phyloP scores from a whole-genome alignment of 2,113 vertebrate species.

The Thamnaconus septentrionalis region DNA sequence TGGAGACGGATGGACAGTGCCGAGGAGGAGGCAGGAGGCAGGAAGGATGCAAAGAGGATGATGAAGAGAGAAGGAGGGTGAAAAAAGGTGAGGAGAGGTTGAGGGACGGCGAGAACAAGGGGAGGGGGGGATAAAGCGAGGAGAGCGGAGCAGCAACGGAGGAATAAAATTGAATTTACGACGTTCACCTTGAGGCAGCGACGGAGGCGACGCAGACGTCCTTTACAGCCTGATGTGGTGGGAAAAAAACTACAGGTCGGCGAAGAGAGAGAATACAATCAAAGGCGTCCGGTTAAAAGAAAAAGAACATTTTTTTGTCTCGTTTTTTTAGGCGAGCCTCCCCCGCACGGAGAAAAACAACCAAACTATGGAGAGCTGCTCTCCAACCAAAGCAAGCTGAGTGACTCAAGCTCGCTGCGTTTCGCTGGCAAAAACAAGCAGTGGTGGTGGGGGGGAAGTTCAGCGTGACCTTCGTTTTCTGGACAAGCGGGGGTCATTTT shows the following conservation, averaged over 20 bases:
- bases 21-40: not conserved
- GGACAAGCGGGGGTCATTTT: constrained; percentile 12
- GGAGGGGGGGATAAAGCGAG: constrained; percentile 46
- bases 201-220: constrained; percentile 35
- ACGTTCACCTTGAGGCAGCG: constrained; percentile 68
- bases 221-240: constrained; percentile 23
- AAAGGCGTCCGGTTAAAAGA: constrained; percentile 2
- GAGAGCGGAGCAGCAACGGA: constrained; percentile 48
- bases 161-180: constrained; percentile 65
- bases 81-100: constrained; percentile 11
- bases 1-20: not conserved
- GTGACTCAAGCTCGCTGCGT: constrained; percentile 12
- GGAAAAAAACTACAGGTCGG: constrained; percentile 3
- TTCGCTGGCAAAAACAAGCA: constrained; percentile 10
- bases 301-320: not conserved
- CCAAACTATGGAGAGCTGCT: constrained; percentile 21
- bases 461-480: constrained; percentile 1
- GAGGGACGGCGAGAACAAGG: constrained; percentile 2
- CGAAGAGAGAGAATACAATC: constrained; percentile 9
- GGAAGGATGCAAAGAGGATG: constrained; percentile 2
- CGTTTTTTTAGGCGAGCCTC: constrained; percentile 12
- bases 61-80: constrained; percentile 10
- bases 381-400: constrained; percentile 8
- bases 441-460: constrained; percentile 8
- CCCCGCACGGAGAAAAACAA: constrained; percentile 18